Percentiles rank a stretch among this genome's conserved stretches.
These are phyloP conservation scores for Drepana arcuata DNA, from an alignment of 1,140 invertebrate species.

Conservation along the genomic window DNA sequence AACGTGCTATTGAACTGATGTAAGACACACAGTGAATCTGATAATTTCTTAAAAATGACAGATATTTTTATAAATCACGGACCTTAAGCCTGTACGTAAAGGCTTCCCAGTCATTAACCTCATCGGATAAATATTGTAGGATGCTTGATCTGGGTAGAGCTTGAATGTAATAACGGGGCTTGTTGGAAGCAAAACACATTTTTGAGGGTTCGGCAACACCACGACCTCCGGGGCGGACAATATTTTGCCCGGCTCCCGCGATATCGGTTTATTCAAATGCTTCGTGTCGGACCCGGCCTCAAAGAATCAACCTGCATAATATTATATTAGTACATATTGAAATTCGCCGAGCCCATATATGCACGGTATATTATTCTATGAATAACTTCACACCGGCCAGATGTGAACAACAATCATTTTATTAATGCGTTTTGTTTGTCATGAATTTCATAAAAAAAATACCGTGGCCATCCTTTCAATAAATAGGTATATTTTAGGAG, in stretches of 20 bases:
- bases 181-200: slow-evolving; percentile 47
- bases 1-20: no score
- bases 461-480: no score
- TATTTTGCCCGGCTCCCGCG: slow-evolving; percentile 59
- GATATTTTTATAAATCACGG: no score
- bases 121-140: no score
- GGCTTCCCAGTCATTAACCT: no score
- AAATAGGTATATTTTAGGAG: no score
- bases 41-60: no score
- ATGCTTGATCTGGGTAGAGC: slow-evolving; percentile 17
- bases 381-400: slow-evolving; percentile 59
- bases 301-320: slow-evolving; percentile 69
- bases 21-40: no score
- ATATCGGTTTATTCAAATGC: slow-evolving; percentile 71
- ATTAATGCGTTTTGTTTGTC: no score
- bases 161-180: slow-evolving; percentile 43
- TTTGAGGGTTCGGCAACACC: slow-evolving; percentile 39
- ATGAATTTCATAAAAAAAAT: no score
- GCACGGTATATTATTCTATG: slow-evolving; percentile 56
- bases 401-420: no score
- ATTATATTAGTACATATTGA: slow-evolving; percentile 70
- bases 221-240: slow-evolving; percentile 56
- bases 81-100: no score
- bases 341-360: slow-evolving; percentile 54
- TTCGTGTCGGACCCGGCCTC: slow-evolving; percentile 55